Base-by-base conservation (phyloP, 2,113 vertebrate genomes). In the Ranitomeya variabilis region DNA sequence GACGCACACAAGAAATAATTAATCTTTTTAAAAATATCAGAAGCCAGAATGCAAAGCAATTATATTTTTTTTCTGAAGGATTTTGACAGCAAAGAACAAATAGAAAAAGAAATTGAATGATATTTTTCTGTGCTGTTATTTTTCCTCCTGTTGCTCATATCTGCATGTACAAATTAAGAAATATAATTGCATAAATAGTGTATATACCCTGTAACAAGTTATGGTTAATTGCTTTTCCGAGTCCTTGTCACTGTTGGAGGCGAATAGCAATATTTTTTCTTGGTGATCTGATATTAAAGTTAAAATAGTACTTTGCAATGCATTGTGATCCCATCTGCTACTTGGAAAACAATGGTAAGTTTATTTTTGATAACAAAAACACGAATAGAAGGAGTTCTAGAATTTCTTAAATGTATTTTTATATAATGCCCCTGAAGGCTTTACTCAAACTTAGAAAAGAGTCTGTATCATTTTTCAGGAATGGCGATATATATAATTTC, bases 111-210 rank as follows among this genome's bases (percentile, higher is more conserved):
- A 76, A 83, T 74, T 64, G 69, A 73, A 83, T 76, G 80, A 45
- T 21, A 88, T 76, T 37, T 26, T 52, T n/a, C 16, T 82, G 37
- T 23, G 51, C 59, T 51, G 59, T 79, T 79, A 45, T 86, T 59
- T 67, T 79, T 86, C 23, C 57, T 26, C 79, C 54, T 83, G 81
- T 80, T 79, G 74, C 26, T 79, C 85, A 87, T 80, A 87, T 87
- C 85, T 79, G 19, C 62, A 54, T 87, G 57, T 79, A 66, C 76
- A 87, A 87, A 87, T 87, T 87, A 87, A 87, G 74, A 80, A 79
- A 67, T 76, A 62, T 87, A 87, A 87, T 87, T 87, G 85, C 60
- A 77, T 80, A 87, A 87, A 87, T 80, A 87, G 59, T 67, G 76
- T 80, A 66, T 87, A 87, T 80, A 87, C 59, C 62, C 59, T 54